Base-by-base conservation (phyloP, 2,113 vertebrate genomes). In the Theristicus caerulescens region DNA sequence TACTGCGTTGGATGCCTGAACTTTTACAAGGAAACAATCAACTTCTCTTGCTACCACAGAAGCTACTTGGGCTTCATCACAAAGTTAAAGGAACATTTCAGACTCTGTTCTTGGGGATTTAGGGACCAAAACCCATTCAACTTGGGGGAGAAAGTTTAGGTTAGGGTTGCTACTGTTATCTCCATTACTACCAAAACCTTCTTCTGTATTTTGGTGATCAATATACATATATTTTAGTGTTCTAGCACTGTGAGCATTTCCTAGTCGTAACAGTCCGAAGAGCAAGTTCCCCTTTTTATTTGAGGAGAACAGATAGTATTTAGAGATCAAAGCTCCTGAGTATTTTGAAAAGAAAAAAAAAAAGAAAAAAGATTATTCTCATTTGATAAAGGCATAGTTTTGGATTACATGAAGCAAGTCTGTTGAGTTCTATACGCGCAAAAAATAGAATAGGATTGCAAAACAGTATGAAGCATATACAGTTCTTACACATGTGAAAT, bases 161-260 rank as follows among this genome's bases (percentile, higher is more conserved):
- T 6, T 61, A 44, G 16, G 3, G 8, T 57, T 87, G 31, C 44
- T 90, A 36, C n/a, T 58, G 5, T 64, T 57, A 54, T 11, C n/a
- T 55, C 18, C 25, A 36, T 29, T 54, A 31, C 11, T 34, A 84
- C 6, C 9, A 78, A 57, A 31, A 1, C 2, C 2, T 0, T 1
- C 2, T 24, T 61, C 9, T 71, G 0, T 31, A 46, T 34, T 84
- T 67, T 51, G 16, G 31, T 73, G 17, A 88, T 42, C 24, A 47
- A 77, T 49, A 88, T 25, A 61, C 1, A 7, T 2, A 34, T 25
- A 58, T 8, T 9, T 21, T n/a, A 81, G 5, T 10, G 5, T 22
- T 82, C 31, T 26, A 59, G 22, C 20, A 82, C 12, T 38, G 15
- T 15, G 13, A 84, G 24, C 18, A 76, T 57, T 71, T 93, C 40